Base-by-base conservation (phyloP, 2,113 vertebrate species). In the Aythya baeri region DNA sequence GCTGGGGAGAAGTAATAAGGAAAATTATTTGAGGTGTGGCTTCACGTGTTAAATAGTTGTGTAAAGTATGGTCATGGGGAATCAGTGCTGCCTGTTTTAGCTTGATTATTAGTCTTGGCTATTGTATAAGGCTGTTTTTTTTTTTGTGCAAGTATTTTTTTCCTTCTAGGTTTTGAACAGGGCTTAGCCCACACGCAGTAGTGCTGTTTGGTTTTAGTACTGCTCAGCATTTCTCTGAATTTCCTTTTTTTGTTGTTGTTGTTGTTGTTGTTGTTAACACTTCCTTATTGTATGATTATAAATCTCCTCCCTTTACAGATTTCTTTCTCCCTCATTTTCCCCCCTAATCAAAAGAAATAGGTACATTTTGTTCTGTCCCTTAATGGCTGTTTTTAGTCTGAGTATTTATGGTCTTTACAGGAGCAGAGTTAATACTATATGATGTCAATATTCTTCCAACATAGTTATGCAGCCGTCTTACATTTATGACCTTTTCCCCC, bases 401-500 rank as follows among this genome's bases (percentile, higher is more conserved):
- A 86, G 94, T 96, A 97, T 96, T 96, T 95, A 83, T 93, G 94
- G 92, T 74, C 90, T 97, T 95, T 96, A 92, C 78, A 96, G 85
- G 82, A 96, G 86, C 71, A 91, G 88, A 98, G 92, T 94, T 97
- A 97, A 94, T 97, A 95, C 91, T 90, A 94, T 94, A 96, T 82
- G 91, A 93, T 97, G 96, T 97, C 97, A 97, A 93, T 97, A 97
- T 97, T 96, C 97, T 97, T 95, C 89, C 79, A 98, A 89, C 94
- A 96, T 93, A 94, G 94, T 96, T 97, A 92, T 92, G 89, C 87
- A 96, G 89, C 88, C 58, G 20, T 96, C 93, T 96, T 96, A 97
- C 94, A 97, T 96, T 96, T 93, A 87, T 98, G 97, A 98, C 97
- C 97, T 98, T 98, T 98, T 97, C 93, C 94, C 89, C 94, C 92